Evolutionary conservation across 1,140 invertebrate genomes (phyloP), one percentile per base, ranked within the genome.

Genomic region (Amphibalanus amphitrite): DNA sequence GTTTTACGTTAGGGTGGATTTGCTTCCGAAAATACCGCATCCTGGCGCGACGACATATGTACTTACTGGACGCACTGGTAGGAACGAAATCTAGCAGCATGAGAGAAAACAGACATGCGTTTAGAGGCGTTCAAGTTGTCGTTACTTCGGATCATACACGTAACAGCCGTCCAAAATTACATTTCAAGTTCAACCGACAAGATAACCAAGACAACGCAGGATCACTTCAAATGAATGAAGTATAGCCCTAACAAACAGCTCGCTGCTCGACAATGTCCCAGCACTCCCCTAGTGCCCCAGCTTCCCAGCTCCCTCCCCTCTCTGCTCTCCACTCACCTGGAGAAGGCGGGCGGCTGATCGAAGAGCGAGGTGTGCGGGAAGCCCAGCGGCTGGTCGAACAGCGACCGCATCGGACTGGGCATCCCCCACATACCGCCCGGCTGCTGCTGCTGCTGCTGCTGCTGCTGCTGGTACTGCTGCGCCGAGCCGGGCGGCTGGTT

Each of bases 371-470:
- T 69, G 64, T 68, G n/a, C 72, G 69, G 65, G 71, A 69, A 59
- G 40, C 67, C 69, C 65, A 72, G 10, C 72, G 72, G 47, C 74
- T 29, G n/a, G 75, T 71, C 70, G 73, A 72, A n/a, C 72, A 74
- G 33, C 73, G 72, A 47, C 73, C 72, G 73, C 74, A 75, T 71
- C 28, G 30, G 69, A 25, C 73, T 73, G 74, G 30, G 75, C 74
- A 69, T 74, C 72, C 26, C 72, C 28, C 15, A 75, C 29, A 13
- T 74, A n/a, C n/a, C n/a, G 74, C 3, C 69, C 29, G 30, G 59
- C 69, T 29, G 64, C 69, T 59, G 47, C 47, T 59, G 13, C 20
- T 6, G 6, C 13, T 13, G 47, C 47, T 13, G 47, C 47, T 23
- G 47, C 47, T 59, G 13, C 23, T 6, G 6, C 13, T 13, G 47